A percentile compares a stretch with the other conserved stretches of the same genome.
Conservation (phyloP, 2,888 invertebrate genomes). For the Oegoconia quadripuncta region DNA sequence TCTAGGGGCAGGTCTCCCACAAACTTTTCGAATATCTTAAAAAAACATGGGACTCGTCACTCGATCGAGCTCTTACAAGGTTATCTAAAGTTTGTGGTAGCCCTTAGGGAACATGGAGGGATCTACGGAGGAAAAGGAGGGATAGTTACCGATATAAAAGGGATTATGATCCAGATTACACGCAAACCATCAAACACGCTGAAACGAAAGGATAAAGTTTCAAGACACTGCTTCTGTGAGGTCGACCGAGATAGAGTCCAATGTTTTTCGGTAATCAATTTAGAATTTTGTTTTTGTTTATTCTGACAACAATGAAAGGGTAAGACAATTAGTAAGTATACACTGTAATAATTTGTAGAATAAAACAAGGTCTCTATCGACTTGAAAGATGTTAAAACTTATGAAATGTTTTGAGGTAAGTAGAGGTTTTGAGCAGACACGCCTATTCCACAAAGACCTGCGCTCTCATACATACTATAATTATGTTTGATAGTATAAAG, state of each 20-base stretch:
- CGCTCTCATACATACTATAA: no score
- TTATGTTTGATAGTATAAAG: no score
- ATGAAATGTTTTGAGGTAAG: no score
- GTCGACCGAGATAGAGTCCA: constrained; percentile 63
- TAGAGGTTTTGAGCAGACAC: no score
- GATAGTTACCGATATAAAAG: constrained; percentile 70
- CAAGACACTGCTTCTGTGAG: constrained; percentile 26
- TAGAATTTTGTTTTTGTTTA: constrained; percentile 45
- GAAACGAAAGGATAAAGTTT: constrained; percentile 40
- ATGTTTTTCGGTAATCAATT: constrained; percentile 48
- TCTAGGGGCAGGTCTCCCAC: constrained; percentile 67
- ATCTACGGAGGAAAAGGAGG: constrained; percentile 31
- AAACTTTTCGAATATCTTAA: constrained; percentile 43
- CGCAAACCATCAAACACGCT: constrained; percentile 79
- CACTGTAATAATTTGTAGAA: no score
- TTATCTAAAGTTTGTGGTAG: constrained; percentile 62
- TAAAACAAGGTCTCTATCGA: no score
- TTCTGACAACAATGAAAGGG: no score
- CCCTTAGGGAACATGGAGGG: constrained; percentile 33
- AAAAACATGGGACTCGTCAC: constrained; percentile 60
- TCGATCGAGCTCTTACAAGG: constrained; percentile 43
- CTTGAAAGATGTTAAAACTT: no score
- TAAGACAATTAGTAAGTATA: no score
- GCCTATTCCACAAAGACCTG: no score
- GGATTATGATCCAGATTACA: constrained; percentile 67